Evolutionary conservation across 92 coral and sea anemone genomes (phyloP), one percentile per base, ranked within the genome.

Genomic region (Umimayanthus kanabou): DNA sequence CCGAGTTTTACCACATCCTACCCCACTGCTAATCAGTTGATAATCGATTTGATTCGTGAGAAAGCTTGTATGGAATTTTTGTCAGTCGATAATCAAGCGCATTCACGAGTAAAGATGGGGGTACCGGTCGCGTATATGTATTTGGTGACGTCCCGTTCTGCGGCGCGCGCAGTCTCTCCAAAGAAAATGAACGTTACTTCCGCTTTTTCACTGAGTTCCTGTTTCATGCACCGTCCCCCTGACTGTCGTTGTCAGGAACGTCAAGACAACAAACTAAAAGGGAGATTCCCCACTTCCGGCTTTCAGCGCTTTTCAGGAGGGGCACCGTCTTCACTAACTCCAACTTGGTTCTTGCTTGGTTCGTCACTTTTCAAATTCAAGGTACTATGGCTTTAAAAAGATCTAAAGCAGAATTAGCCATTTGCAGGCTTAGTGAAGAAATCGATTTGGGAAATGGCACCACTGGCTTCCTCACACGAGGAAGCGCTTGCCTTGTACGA

Each of bases 371-470:
- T 20, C 26, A 61, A 53, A 9, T 50, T 61, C 67, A 3, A 18
- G 25, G n/a, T 5, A 3, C 69, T 61, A 61, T 61, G 69, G 69
- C 26, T 70, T 29, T 45, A 22, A 47, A 69, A 26, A 25, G 87
- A 25, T 43, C 58, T 61, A 73, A 6, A 15, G 28, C 64, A 69
- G 26, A 69, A 10, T n/a, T 70, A 67, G 78, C 87, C 18, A 40
- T 83, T 45, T 83, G 87, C 65, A 26, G 87, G 57, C 42, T 83
- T 4, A 83, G 87, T 65, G 87, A 83, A 78, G 78, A 83, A 42
- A 33, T 70, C 14, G 53, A 30, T 18, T 50, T 49, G n/a, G 6
- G 57, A 9, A 83, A 83, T 83, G 87, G 87, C 26, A 73, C 47
- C 2, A 70, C 18, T 6, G 53, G 25, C 13, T 83, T 67, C 42